These are phyloP conservation scores for Crepidodera aurea DNA, from an alignment of 2,888 invertebrate species.

Conservation along the genomic window DNA sequence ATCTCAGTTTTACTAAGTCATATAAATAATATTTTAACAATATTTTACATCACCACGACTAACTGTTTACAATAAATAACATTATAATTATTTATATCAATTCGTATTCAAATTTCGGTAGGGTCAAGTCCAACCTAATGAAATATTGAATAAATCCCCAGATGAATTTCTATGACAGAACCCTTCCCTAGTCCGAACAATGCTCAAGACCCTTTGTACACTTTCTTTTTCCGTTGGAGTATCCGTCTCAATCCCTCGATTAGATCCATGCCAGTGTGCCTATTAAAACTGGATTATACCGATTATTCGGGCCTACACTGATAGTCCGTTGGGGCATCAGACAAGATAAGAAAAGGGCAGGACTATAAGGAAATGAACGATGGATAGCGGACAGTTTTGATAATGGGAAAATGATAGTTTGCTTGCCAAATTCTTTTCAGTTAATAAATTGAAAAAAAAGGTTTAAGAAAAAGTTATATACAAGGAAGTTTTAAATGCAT, in stretches of 20 bases:
- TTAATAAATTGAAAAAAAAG: too few relatives aligned
- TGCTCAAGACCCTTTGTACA: conserved; percentile 15
- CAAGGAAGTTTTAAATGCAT: too few relatives aligned
- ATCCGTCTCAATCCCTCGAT: conserved; percentile 7
- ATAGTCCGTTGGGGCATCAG: neutral
- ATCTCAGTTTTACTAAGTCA: too few relatives aligned
- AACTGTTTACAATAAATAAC: too few relatives aligned
- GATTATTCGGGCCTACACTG: conserved; percentile 10
- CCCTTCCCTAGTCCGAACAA: conserved; percentile 8
- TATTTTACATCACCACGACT: too few relatives aligned
- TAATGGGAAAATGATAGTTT: neutral
- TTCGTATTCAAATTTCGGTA: too few relatives aligned
- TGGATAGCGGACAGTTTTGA: neutral
- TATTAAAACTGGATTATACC: conserved; percentile 24
- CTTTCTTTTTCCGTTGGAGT: conserved; percentile 10
- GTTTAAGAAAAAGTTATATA: too few relatives aligned
- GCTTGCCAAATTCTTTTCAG: too few relatives aligned
- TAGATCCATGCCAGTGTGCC: conserved; percentile 11
- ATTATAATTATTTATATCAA: too few relatives aligned
- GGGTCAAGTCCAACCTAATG: conserved; percentile 10
- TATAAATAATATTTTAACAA: too few relatives aligned
- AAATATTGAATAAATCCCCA: conserved; percentile 19
- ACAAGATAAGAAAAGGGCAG: conserved; percentile 10
- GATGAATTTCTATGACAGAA: conserved; percentile 8
- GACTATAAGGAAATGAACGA: conserved; percentile 3